These are phyloP conservation scores for Chydorus sphaericus DNA, from an alignment of 2,888 invertebrate species.

Conservation along the genomic window DNA sequence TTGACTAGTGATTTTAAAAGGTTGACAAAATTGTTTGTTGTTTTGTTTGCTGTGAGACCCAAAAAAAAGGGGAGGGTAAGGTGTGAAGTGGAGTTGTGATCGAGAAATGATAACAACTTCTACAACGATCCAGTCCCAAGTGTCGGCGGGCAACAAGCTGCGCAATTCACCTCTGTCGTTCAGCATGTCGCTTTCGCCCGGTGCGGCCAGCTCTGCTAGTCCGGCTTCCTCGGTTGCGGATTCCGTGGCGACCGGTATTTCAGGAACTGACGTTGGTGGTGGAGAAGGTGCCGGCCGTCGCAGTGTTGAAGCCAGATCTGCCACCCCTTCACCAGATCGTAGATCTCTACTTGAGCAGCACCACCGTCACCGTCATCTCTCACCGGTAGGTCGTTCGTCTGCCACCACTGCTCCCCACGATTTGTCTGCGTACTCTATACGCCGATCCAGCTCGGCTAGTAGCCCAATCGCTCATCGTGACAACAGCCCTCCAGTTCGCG, in stretches of 20 bases:
- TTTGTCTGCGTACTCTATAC: not conserved
- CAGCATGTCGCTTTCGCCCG: slow-evolving; percentile 15
- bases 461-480: too few species aligned
- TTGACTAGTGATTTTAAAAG: too few species aligned
- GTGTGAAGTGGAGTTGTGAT: not conserved
- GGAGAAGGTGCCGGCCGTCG: too few species aligned
- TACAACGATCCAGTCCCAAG: slow-evolving; percentile 3
- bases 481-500: slow-evolving; percentile 23
- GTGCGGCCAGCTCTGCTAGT: slow-evolving; percentile 8
- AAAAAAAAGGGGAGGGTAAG: not conserved
- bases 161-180: slow-evolving; percentile 12
- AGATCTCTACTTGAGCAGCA: not conserved
- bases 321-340: slow-evolving; percentile 10
- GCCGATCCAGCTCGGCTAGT: slow-evolving; percentile 10
- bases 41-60: too few species aligned
- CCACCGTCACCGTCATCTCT: not conserved
- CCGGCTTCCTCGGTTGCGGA: slow-evolving; percentile 11
- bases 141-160: slow-evolving; percentile 7
- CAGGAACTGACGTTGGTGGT: too few species aligned
- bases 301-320: too few species aligned
- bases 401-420: not conserved
- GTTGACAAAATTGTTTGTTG: too few species aligned
- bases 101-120: slow-evolving; percentile 12
- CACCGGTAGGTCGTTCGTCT: not conserved
- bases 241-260: slow-evolving; percentile 2